phyloP scores from a whole-genome alignment of 2,797 vertebrate genomes.

The Argyrosomus regius region DNA sequence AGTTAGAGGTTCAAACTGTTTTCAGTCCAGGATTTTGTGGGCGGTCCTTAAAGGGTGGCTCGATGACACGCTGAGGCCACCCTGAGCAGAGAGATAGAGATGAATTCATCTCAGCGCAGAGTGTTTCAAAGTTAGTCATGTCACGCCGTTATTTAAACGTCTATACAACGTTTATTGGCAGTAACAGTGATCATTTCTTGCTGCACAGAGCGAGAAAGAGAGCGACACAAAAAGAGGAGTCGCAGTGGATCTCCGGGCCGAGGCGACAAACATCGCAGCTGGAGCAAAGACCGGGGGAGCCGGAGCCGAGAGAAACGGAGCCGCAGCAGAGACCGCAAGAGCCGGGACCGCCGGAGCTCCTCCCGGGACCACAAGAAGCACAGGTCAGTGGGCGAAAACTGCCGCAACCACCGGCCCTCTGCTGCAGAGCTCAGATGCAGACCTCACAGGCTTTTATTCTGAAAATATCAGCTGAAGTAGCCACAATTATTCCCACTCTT shows the following conservation, averaged over 20 bases:
- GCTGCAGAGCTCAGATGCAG: neutral
- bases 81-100: too few species aligned
- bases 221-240: conserved; percentile 82
- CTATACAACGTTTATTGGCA: neutral
- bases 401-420: neutral
- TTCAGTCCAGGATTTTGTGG: too few species aligned
- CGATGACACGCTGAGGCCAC: too few species aligned
- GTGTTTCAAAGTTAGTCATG: too few species aligned
- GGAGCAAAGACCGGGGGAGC: conserved; percentile 84
- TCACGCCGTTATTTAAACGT: too few species aligned
- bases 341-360: conserved; percentile 80
- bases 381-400: conserved; percentile 71
- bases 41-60: too few species aligned
- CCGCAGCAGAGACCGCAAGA: conserved; percentile 78
- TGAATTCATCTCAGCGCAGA: too few species aligned
- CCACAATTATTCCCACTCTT: too few species aligned
- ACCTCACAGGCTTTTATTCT: too few species aligned
- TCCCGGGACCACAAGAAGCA: conserved; percentile 85
- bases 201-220: conserved; percentile 80
- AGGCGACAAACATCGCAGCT: conserved; percentile 80
- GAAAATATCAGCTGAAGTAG: too few species aligned
- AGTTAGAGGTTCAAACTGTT: too few species aligned
- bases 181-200: neutral
- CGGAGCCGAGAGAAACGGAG: conserved; percentile 86
- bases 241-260: conserved; percentile 74